These are phyloP conservation scores for Onthophagus taurus DNA, from an alignment of 1,140 invertebrate species.

Conservation along the genomic window DNA sequence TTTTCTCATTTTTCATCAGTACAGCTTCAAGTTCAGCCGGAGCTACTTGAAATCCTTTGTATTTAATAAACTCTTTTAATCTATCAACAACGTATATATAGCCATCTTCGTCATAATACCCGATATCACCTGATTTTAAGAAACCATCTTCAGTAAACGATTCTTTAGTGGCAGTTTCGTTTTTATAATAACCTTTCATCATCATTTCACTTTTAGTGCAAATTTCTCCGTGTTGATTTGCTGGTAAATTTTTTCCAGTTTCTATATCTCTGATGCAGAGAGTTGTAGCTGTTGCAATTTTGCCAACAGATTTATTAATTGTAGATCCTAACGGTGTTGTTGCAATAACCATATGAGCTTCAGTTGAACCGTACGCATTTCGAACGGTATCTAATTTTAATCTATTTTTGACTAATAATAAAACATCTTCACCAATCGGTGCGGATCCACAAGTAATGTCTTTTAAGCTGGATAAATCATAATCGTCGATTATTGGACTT, in stretches of 20 bases:
- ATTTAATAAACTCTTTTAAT: slow-evolving; percentile 84
- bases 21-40: slow-evolving; percentile 58
- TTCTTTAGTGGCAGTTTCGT: slow-evolving; percentile 59
- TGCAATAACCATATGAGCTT: slow-evolving; percentile 43
- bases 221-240: slow-evolving; percentile 55
- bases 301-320: slow-evolving; percentile 48
- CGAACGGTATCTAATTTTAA: slow-evolving; percentile 29
- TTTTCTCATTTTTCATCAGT: slow-evolving; percentile 50
- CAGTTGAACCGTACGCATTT: slow-evolving; percentile 61
- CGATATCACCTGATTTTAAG: slow-evolving; percentile 77
- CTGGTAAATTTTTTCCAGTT: slow-evolving; percentile 48
- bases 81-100: slow-evolving; percentile 73
- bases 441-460: slow-evolving; percentile 9
- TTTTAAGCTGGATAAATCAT: slow-evolving; percentile 13
- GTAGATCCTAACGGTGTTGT: slow-evolving; percentile 16
- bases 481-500: slow-evolving; percentile 6
- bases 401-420: slow-evolving; percentile 1
- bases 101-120: slow-evolving; percentile 61
- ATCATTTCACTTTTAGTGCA: slow-evolving; percentile 54
- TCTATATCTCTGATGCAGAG: slow-evolving; percentile 52
- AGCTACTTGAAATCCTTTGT: slow-evolving; percentile 56
- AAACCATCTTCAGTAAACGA: slow-evolving; percentile 61
- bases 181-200: slow-evolving; percentile 58
- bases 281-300: slow-evolving; percentile 43
- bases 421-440: slow-evolving; percentile 3